Percentiles rank a stretch among this genome's conserved stretches.
Evolutionary conservation across 2,888 invertebrate genomes (phyloP).

Genomic region (Hartigia nigra): DNA sequence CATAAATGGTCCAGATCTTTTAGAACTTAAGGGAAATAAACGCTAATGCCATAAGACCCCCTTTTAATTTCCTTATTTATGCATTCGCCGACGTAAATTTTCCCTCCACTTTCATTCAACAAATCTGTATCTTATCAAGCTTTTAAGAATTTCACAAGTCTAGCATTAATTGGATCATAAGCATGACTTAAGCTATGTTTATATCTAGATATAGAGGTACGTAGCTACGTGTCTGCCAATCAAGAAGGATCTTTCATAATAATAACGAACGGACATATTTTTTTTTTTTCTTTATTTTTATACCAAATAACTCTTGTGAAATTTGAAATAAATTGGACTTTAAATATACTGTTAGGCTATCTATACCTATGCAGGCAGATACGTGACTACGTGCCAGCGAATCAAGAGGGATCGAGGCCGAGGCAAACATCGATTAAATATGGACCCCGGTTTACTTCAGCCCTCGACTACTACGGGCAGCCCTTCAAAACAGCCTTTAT

Average conservation of each 20-base stretch:
- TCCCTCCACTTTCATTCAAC: too few relatives aligned
- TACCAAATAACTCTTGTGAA: too few relatives aligned
- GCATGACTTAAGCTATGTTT: too few relatives aligned
- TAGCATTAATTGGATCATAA: too few relatives aligned
- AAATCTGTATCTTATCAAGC: too few relatives aligned
- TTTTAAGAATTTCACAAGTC: too few relatives aligned
- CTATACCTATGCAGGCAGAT: neutral
- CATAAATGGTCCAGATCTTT: neutral
- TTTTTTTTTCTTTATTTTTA: too few relatives aligned
- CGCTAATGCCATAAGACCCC: neutral
- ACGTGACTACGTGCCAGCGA: neutral
- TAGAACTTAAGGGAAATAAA: neutral
- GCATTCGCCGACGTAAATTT: too few relatives aligned
- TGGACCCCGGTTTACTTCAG: slow-evolving; percentile 41
- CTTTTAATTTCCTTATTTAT: neutral
- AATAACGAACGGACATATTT: too few relatives aligned
- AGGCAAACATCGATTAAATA: slow-evolving; percentile 48
- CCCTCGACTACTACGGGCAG: slow-evolving; percentile 26
- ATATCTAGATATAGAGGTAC: too few relatives aligned
- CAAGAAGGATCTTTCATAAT: too few relatives aligned
- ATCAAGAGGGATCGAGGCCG: neutral
- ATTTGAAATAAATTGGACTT: neutral
- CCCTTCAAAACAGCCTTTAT: slow-evolving; percentile 28
- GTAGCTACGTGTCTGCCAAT: too few relatives aligned
- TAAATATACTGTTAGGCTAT: neutral